Evolutionary conservation across 2,888 invertebrate species (phyloP), one percentile per base, ranked within the genome.

Genomic region (Cantharis nigra): DNA sequence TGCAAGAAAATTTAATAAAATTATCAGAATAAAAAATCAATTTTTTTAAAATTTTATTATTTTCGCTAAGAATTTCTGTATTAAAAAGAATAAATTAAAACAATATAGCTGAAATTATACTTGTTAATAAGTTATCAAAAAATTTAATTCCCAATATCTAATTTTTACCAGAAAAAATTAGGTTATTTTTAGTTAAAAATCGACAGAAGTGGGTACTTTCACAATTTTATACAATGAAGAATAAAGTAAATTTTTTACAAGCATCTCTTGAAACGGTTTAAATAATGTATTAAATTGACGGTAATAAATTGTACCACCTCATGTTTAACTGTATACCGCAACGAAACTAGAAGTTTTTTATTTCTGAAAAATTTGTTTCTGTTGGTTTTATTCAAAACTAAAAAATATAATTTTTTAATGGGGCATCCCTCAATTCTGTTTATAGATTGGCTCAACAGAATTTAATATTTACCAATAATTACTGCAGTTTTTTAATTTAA

Each of bases 401-500:
- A 49, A n/a, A 3, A 49, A n/a, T 49, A n/a, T 49, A 49, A 49
- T 49, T n/a, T 49, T 49, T 3, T n/a, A 49, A n/a, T n/a, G 5
- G 49, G n/a, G 5, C 2, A n/a, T n/a, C n/a, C 9, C 9, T 2
- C n/a, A 49, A n/a, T 49, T 49, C 13, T n/a, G 49, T 49, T 2
- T 7, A n/a, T 7, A 49, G 2, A n/a, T 49, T 49, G 49, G 9
- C n/a, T 49, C 49, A n/a, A 49, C 49, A 49, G n/a, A 49, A n/a
- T 49, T 65, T 69, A 63, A 63, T 74, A 70, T 75, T 75, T 75
- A 75, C 64, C 74, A 23, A 75, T 71, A 77, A 71, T 74, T 77
- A 67, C 74, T 69, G 67, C 49, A 49, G 49, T 49, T 49, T n/a
- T n/a, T 7, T 49, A 49, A 49, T 49, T 49, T 49, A 49, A 49